Percentiles rank a stretch among this genome's conserved stretches.
Evolutionary conservation across 2,113 vertebrate species (phyloP).

Genomic region (Equus quagga): DNA sequence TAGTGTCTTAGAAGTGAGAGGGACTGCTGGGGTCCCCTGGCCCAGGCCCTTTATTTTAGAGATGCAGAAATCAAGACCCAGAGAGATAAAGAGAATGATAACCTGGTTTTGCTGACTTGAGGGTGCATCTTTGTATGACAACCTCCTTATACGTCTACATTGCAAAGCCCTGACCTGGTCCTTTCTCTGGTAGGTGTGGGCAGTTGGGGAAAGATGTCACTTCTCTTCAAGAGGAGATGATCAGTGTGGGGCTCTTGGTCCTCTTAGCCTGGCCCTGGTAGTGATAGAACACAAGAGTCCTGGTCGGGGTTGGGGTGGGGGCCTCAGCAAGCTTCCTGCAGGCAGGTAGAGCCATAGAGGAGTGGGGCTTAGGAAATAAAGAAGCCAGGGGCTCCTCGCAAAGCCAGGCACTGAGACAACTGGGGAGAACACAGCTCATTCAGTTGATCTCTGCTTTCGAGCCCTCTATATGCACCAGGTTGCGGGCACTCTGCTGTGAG

Average conservation of each 20-base stretch:
- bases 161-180: not conserved
- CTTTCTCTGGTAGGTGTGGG: not conserved
- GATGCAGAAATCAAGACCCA: not conserved
- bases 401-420: not conserved
- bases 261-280: not conserved
- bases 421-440: not conserved
- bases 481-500: fast-evolving
- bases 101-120: not conserved
- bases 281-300: not conserved
- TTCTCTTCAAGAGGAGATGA: not conserved
- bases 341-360: not conserved
- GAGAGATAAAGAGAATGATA: not conserved
- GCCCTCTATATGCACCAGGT: not conserved
- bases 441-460: not conserved
- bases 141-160: fast-evolving
- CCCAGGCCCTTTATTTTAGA: not conserved
- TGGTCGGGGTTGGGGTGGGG: not conserved
- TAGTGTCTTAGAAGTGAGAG: not conserved
- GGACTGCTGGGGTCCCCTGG: not conserved
- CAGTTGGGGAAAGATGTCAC: not conserved
- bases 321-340: not conserved
- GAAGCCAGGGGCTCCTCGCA: not conserved
- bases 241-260: too few relatives aligned
- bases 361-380: not conserved
- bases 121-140: not conserved